phyloP scores from a whole-genome alignment of 37 sponge, comb jelly and placozoan species.

The Eunapius fragilis region DNA sequence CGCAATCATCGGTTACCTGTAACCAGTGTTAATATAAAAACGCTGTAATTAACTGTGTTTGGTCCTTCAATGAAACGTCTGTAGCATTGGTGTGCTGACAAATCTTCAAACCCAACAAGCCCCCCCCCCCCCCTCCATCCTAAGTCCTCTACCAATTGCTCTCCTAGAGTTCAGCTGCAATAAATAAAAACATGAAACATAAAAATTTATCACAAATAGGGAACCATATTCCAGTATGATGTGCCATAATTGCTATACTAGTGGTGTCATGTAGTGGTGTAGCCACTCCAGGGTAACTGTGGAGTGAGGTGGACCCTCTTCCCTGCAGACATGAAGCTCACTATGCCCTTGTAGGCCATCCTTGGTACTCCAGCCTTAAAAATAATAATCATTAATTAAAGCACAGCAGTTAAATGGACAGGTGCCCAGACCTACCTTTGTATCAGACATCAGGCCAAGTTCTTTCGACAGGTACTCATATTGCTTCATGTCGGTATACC shows the following conservation, averaged over 20 bases:
- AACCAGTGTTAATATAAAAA: neutral
- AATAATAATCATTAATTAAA: neutral
- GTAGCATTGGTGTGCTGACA: no score
- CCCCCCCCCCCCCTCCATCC: no score
- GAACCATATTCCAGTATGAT: no score
- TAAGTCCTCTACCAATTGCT: no score
- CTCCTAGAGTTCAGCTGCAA: no score
- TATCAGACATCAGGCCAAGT: slow-evolving; percentile 72
- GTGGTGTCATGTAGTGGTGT: neutral
- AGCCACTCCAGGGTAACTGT: slow-evolving; percentile 47
- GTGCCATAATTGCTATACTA: no score
- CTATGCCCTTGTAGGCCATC: slow-evolving; percentile 90
- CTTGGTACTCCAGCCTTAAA: slow-evolving; percentile 82
- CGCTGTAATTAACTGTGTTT: no score
- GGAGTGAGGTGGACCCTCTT: slow-evolving; percentile 72
- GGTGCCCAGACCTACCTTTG: slow-evolving; percentile 53
- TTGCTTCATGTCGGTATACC: slow-evolving; percentile 33
- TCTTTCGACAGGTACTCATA: slow-evolving; percentile 48
- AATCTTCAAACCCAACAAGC: no score
- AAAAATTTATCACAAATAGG: no score
- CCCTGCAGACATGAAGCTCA: slow-evolving; percentile 54
- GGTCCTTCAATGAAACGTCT: no score
- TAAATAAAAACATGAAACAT: no score
- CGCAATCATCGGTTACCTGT: neutral
- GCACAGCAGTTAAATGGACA: no score